phyloP scores from a whole-genome alignment of 2,888 invertebrate species.

The Phasia obesa region DNA sequence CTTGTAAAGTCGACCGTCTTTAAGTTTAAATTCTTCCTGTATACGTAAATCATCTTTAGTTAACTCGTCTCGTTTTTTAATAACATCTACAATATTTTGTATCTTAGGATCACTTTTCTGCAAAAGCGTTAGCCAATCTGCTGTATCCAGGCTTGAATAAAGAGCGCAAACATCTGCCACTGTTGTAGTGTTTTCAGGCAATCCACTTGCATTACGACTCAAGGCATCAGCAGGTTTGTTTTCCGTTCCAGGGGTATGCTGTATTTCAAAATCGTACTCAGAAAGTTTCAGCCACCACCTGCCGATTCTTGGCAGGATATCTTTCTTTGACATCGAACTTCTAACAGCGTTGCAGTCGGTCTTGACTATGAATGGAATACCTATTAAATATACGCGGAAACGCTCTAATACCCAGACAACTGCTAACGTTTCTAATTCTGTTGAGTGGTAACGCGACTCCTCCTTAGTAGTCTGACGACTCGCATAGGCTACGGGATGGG shows the following conservation, averaged over 20 bases:
- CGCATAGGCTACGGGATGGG: too few species aligned
- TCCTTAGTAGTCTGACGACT: conserved; percentile 48
- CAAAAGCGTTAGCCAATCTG: conserved; percentile 26
- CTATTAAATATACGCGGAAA: conserved; percentile 47
- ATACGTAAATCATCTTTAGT: conserved; percentile 7
- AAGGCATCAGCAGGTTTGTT: conserved; percentile 16
- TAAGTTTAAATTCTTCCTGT: conserved; percentile 13
- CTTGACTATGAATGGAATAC: conserved; percentile 23
- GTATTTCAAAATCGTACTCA: conserved; percentile 6
- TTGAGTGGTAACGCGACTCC: conserved; percentile 39
- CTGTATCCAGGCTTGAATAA: conserved; percentile 7
- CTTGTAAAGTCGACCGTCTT: not conserved
- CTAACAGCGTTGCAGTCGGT: conserved; percentile 6
- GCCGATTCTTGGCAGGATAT: conserved; percentile 11
- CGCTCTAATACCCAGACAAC: conserved; percentile 48
- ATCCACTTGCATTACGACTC: conserved; percentile 15
- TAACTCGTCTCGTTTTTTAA: not conserved
- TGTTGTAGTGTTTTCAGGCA: conserved; percentile 13
- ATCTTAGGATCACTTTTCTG: conserved; percentile 8
- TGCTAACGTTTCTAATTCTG: conserved; percentile 48
- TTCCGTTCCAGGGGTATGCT: not conserved
- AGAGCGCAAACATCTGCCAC: conserved; percentile 25
- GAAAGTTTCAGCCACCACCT: conserved; percentile 11
- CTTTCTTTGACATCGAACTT: conserved; percentile 6
- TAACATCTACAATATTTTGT: not conserved